A percentile compares a stretch with the other conserved stretches of the same genome.
Conservation (phyloP, 2,888 invertebrate genomes). For the Melinopterus prodromus region DNA sequence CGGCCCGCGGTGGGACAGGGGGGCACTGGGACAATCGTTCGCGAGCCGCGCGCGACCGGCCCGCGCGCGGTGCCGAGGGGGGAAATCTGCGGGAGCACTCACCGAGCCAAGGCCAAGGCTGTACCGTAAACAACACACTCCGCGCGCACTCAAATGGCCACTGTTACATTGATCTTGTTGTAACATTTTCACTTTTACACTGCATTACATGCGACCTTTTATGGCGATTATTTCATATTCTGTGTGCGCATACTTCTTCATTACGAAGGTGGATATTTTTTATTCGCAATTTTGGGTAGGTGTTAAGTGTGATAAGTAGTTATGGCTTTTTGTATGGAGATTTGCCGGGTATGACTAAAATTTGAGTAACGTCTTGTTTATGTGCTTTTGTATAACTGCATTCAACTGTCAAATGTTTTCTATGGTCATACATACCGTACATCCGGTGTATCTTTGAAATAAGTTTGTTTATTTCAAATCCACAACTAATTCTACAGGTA, state of each 20-base stretch:
- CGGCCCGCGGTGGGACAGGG: conserved; percentile 41
- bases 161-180: conserved; percentile 18
- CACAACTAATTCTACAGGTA: too few relatives aligned
- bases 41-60: conserved; percentile 49
- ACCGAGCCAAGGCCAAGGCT: conserved; percentile 57
- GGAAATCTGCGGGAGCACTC: conserved; percentile 50
- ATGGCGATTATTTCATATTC: neutral
- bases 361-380: too few relatives aligned
- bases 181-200: conserved; percentile 21
- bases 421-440: too few relatives aligned
- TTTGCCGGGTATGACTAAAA: too few relatives aligned
- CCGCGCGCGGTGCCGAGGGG: conserved; percentile 50
- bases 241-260: neutral
- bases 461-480: too few relatives aligned
- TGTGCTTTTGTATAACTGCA: too few relatives aligned
- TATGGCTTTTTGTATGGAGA: too few relatives aligned
- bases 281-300: too few relatives aligned
- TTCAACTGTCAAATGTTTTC: too few relatives aligned
- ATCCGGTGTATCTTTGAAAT: too few relatives aligned
- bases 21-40: conserved; percentile 52
- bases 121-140: conserved; percentile 51
- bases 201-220: conserved; percentile 4
- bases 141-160: conserved; percentile 24
- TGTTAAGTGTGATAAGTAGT: too few relatives aligned
- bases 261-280: too few relatives aligned